A percentile compares a stretch with the other conserved stretches of the same genome.
Conservation (phyloP, 2,888 invertebrate species). For the Sphaerophoria taeniata region DNA sequence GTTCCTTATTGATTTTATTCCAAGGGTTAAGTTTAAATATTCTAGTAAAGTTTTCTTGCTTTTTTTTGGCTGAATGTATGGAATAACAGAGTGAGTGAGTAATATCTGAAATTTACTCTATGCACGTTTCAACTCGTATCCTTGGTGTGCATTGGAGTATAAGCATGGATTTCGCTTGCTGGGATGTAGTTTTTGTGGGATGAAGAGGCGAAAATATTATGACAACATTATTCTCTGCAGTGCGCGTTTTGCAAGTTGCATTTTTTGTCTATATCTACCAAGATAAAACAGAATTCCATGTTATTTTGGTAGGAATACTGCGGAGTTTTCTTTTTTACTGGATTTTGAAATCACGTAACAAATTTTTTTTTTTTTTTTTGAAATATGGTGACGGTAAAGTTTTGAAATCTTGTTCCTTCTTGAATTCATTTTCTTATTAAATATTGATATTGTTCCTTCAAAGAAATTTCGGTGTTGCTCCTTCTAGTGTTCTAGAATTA, state of each 20-base stretch:
- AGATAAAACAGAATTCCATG: conserved; percentile 35
- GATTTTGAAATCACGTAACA: conserved; percentile 59
- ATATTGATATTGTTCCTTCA: conserved; percentile 34
- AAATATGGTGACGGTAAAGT: conserved; percentile 21
- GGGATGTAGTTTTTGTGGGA: neutral
- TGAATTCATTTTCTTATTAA: conserved; percentile 8
- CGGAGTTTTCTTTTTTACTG: neutral
- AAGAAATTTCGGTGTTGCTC: neutral
- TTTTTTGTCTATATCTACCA: conserved; percentile 23
- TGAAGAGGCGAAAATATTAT: conserved; percentile 35
- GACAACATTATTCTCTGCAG: conserved; percentile 67
- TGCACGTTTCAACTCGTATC: conserved; percentile 34
- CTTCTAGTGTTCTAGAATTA: too few relatives aligned
- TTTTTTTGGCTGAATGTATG: neutral
- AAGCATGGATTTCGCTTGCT: neutral
- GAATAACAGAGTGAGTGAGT: neutral
- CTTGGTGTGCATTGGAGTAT: neutral
- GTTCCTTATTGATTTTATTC: conserved; percentile 64
- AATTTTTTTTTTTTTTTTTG: conserved; percentile 51
- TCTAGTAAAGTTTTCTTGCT: neutral
- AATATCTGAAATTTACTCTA: conserved; percentile 27
- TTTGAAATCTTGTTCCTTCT: neutral
- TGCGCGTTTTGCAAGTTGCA: conserved; percentile 55
- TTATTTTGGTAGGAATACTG: conserved; percentile 3
- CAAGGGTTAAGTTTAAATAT: conserved; percentile 52